phyloP scores from a whole-genome alignment of 2,888 invertebrate species.

The Netelia fuscicornis region DNA sequence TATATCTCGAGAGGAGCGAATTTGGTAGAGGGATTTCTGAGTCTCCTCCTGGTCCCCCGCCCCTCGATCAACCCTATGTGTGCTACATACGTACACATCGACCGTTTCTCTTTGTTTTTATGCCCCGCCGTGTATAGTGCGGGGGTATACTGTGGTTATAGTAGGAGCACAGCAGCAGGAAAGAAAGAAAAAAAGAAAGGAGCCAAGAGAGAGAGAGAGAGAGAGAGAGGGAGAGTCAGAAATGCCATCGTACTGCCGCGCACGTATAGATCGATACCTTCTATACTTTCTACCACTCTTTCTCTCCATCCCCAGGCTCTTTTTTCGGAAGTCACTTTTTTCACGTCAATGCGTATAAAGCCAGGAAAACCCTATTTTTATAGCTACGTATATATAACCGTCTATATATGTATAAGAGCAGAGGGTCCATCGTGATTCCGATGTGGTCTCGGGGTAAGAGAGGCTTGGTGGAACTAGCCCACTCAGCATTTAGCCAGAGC shows the following conservation, averaged over 20 bases:
- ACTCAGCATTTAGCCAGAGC: conserved; percentile 66
- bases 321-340: conserved; percentile 64
- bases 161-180: conserved; percentile 18
- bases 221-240: conserved; percentile 24
- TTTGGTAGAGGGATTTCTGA: conserved; percentile 66
- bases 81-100: conserved; percentile 2
- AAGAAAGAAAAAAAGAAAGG: conserved; percentile 1
- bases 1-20: conserved; percentile 62
- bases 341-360: conserved; percentile 47
- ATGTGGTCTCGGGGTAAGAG: background rate
- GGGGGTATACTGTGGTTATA: conserved; percentile 31
- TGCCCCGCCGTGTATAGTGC: conserved; percentile 46
- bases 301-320: conserved; percentile 7
- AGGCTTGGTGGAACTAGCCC: conserved; percentile 40
- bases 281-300: conserved; percentile 44
- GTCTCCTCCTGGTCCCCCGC: conserved; percentile 43
- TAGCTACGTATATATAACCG: background rate
- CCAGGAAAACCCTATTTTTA: conserved; percentile 28
- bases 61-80: background rate
- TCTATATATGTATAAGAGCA: conserved; percentile 20
- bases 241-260: conserved; percentile 54
- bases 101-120: conserved; percentile 65
- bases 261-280: conserved; percentile 66
- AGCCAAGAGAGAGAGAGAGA: conserved; percentile 1
- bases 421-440: conserved; percentile 12